Percentiles rank a stretch among this genome's conserved stretches.
phyloP scores from a whole-genome alignment of 2,888 invertebrate genomes.

The Philereme vetulata region DNA sequence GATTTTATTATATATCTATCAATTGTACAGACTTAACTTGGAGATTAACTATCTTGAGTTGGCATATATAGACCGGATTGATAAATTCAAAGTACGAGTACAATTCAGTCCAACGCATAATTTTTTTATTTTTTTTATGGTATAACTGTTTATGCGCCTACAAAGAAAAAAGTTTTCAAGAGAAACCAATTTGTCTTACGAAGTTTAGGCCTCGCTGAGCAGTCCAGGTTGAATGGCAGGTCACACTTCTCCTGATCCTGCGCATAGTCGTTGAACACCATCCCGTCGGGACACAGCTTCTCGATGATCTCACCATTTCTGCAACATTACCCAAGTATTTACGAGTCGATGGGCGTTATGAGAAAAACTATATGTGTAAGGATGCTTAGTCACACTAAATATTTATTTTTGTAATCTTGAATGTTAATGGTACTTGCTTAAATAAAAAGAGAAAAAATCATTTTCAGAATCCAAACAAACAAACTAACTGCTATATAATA shows the following conservation, averaged over 20 bases:
- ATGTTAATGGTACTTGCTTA: constrained; percentile 2
- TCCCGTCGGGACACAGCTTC: constrained; percentile 93
- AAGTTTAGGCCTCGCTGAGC: constrained; percentile 88
- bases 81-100: too few relatives aligned
- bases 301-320: constrained; percentile 89
- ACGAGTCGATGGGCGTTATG: constrained; percentile 28
- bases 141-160: too few relatives aligned
- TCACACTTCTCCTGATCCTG: constrained; percentile 93
- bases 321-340: constrained; percentile 41
- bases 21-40: too few relatives aligned
- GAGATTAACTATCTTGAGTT: too few relatives aligned
- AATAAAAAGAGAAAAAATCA: not conserved
- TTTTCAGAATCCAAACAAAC: too few relatives aligned
- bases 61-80: too few relatives aligned
- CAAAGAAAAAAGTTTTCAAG: too few relatives aligned
- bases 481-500: too few relatives aligned
- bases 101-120: too few relatives aligned
- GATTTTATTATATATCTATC: too few relatives aligned
- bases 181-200: constrained; percentile 84
- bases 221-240: constrained; percentile 93
- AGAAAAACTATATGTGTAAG: constrained; percentile 22
- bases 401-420: constrained; percentile 15
- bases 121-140: too few relatives aligned
- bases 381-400: constrained; percentile 3
- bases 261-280: constrained; percentile 95